Evolutionary conservation across 2,888 invertebrate species (phyloP), one percentile per base, ranked within the genome.

Genomic region (Beris chalybata): DNA sequence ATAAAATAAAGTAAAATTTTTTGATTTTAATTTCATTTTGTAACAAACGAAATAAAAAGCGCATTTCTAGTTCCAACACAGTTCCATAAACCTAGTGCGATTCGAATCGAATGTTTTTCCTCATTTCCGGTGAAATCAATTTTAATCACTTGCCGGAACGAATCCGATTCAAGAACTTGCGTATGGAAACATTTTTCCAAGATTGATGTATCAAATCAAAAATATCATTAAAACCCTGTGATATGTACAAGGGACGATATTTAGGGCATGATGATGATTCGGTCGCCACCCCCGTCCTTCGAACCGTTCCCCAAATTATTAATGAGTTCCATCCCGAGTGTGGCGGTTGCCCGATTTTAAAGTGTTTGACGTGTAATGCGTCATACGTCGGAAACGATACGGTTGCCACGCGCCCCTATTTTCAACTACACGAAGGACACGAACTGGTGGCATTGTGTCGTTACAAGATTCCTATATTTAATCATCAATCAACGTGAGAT

Each of bases 131-230:
- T 50, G 29, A 64, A 65, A 65, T 68, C 68, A 68, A 68, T 68
- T 65, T 65, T 65, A 68, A 61, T 61, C 61, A 61, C 61, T 50
- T 52, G 50, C 61, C 68, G 66, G 57, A 57, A 66, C 68, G 66
- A 68, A 68, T 65, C 57, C 58, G 48, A n/a, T 61, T 52, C 38
- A 15, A 61, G 38, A 15, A 29, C 32, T 52, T 22, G 22, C 22
- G 22, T 38, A 43, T 15, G 47, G 56, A 58, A 63, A 47, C 64
- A 57, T 15, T 30, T 30, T 54, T 50, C 52, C 52, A 53, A 63
- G 68, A 68, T 68, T 68, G 68, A 68, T 68, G 68, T 68, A 66
- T 68, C 68, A 57, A 68, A 68, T 66, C 66, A 66, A 66, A 66
- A 66, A 52, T 57, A 68, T 66, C 63, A 65, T 68, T 61, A 68